Percentiles rank a stretch among this genome's conserved stretches.
Evolutionary conservation across 2,113 vertebrate species (phyloP).

Genomic region (Corvus cornix): DNA sequence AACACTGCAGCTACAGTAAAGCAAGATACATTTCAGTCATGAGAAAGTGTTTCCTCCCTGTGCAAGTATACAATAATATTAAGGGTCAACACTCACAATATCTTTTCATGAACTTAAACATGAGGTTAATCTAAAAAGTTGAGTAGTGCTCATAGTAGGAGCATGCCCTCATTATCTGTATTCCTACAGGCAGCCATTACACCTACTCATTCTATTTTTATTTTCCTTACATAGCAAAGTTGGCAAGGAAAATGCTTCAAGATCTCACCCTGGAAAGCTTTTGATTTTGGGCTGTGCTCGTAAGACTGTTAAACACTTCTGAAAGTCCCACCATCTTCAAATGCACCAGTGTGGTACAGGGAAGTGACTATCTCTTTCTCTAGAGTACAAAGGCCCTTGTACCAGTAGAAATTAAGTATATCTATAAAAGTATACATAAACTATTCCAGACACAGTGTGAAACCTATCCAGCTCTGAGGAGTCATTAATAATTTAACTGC

Average conservation of each 20-base stretch:
- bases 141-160: neutral
- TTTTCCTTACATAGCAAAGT: neutral
- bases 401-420: neutral
- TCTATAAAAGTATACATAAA: neutral
- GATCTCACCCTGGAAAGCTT: neutral
- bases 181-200: neutral
- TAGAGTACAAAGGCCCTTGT: neutral
- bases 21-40: neutral
- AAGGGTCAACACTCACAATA: neutral
- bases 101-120: neutral
- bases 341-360: neutral
- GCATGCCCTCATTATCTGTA: neutral
- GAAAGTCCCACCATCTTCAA: neutral
- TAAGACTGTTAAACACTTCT: neutral
- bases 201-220: neutral
- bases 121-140: neutral
- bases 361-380: neutral
- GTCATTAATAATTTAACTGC: neutral
- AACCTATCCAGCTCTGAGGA: neutral
- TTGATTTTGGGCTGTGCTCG: neutral
- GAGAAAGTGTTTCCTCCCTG: neutral
- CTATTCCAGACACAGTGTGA: neutral
- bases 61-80: neutral
- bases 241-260: neutral
- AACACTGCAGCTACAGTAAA: neutral